Percentiles rank a stretch among this genome's conserved stretches.
These are phyloP conservation scores for Pseudomyrmex pallidus DNA, from an alignment of 1,140 invertebrate genomes.

Conservation along the genomic window DNA sequence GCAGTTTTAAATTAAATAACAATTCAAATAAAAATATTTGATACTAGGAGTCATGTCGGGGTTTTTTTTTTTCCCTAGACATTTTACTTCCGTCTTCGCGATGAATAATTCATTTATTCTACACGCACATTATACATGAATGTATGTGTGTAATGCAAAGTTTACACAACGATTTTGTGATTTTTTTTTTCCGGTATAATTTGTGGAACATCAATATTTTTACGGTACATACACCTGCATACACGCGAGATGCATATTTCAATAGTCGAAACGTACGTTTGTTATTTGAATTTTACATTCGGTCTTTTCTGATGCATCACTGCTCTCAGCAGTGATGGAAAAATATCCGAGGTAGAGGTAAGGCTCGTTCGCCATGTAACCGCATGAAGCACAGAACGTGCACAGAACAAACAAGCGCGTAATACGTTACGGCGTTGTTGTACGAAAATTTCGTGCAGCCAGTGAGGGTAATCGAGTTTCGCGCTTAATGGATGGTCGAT, in stretches of 20 bases:
- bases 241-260: too few species aligned
- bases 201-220: too few species aligned
- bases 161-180: too few species aligned
- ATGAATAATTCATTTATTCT: not conserved
- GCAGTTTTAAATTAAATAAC: too few species aligned
- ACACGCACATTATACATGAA: not conserved
- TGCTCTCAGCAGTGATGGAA: not conserved
- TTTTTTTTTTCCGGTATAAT: too few species aligned
- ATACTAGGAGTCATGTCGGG: not conserved
- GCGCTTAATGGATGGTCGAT: constrained; percentile 51
- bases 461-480: constrained; percentile 41
- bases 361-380: not conserved
- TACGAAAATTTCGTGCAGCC: constrained; percentile 24
- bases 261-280: not conserved
- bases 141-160: not conserved
- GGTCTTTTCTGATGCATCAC: not conserved
- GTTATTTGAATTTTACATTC: constrained; percentile 31
- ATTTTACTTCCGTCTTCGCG: not conserved
- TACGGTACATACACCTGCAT: too few species aligned
- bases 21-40: too few species aligned
- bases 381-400: not conserved
- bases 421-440: too few species aligned
- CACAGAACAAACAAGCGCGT: not conserved
- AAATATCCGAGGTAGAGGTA: constrained; percentile 7
- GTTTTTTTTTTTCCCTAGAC: too few species aligned